Conservation (phyloP, 2,113 vertebrate species). For the Hylia prasina region DNA sequence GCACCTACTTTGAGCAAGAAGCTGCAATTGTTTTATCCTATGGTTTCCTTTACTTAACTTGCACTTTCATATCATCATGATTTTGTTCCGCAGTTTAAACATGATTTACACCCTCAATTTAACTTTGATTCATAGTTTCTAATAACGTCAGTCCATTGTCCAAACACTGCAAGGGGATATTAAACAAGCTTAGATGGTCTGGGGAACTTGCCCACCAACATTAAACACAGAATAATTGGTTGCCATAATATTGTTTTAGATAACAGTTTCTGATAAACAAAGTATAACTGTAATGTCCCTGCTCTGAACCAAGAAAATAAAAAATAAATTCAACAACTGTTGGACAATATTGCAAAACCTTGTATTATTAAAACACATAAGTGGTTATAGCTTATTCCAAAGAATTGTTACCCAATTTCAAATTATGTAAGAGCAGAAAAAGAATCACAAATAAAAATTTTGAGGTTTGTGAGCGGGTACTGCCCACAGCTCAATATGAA, state of each 20-base stretch:
- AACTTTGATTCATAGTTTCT: slow-evolving; percentile 45
- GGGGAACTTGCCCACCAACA: background rate
- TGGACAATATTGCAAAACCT: background rate
- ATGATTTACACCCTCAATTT: slow-evolving; percentile 29
- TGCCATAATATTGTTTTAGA: background rate
- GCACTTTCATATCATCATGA: background rate
- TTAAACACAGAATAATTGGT: slow-evolving; percentile 27
- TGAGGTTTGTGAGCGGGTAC: background rate
- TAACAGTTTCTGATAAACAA: slow-evolving; percentile 1
- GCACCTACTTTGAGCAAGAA: background rate
- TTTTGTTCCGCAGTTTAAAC: slow-evolving; percentile 27
- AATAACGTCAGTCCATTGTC: slow-evolving; percentile 32
- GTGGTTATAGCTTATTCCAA: background rate
- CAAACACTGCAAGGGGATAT: slow-evolving; percentile 14
- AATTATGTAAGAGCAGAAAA: background rate
- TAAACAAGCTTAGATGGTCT: background rate
- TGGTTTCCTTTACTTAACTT: background rate
- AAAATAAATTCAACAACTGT: background rate
- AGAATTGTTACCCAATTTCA: background rate
- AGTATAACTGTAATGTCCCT: background rate
- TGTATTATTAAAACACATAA: background rate
- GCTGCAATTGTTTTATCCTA: background rate
- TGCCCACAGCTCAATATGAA: background rate
- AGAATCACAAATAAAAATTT: background rate
- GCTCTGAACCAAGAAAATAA: background rate